These are phyloP conservation scores for Cynopterus brachyotis DNA, from an alignment of 2,113 vertebrate species.

Conservation along the genomic window DNA sequence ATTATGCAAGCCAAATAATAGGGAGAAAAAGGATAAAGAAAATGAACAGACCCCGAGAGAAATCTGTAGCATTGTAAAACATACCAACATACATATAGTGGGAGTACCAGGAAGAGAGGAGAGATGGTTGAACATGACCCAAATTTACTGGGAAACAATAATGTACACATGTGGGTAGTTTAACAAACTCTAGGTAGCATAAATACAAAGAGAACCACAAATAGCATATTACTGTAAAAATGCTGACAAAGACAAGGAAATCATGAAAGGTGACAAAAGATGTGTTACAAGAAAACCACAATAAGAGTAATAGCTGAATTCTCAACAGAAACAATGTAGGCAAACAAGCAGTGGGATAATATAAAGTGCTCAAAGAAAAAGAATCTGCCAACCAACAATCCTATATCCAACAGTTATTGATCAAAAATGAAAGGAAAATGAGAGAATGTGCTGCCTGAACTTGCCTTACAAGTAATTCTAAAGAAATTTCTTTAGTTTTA, in stretches of 20 bases:
- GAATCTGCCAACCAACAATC: not conserved
- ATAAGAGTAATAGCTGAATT: not conserved
- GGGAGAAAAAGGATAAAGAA: not conserved
- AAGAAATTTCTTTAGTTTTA: not conserved
- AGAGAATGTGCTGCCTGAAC: not conserved
- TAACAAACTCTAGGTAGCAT: not conserved
- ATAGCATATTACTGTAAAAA: not conserved
- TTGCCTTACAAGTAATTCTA: not conserved
- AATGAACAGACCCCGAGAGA: not conserved
- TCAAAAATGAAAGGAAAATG: not conserved
- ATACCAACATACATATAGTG: not conserved
- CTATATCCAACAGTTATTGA: not conserved
- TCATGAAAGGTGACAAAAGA: not conserved
- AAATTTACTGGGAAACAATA: not conserved
- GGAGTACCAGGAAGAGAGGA: not conserved
- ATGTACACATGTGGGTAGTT: not conserved
- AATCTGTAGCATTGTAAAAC: not conserved
- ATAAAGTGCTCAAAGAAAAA: not conserved
- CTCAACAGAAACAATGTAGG: not conserved
- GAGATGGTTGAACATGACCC: not conserved
- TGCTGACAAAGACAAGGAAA: not conserved
- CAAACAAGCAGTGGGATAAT: not conserved
- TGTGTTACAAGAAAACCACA: not conserved
- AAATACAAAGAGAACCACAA: not conserved
- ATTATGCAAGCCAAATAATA: not conserved